A percentile compares a stretch with the other conserved stretches of the same genome.
phyloP scores from a whole-genome alignment of 2,797 vertebrate genomes.

The Mionectes olivaceus region DNA sequence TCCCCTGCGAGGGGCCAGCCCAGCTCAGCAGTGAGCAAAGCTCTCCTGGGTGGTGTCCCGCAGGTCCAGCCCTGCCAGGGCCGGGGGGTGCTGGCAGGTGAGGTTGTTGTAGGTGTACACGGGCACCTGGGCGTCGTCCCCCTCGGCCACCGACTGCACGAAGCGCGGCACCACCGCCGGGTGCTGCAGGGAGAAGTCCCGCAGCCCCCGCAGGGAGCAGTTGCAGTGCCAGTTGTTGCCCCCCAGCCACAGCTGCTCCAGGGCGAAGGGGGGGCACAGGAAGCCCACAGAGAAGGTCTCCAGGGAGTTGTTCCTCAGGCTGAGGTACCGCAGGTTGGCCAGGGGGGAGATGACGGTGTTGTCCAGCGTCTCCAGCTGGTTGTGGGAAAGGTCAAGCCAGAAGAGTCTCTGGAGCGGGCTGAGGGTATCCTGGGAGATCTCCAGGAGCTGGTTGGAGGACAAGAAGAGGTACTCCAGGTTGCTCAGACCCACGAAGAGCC shows the following conservation, averaged over 20 bases:
- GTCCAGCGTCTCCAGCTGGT: constrained; percentile 79
- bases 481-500: constrained; percentile 85
- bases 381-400: constrained; percentile 87
- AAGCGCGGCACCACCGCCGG: constrained; percentile 84
- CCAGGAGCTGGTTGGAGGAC: constrained; percentile 85
- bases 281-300: constrained; percentile 73
- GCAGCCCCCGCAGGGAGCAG: constrained; percentile 84
- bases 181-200: constrained; percentile 85
- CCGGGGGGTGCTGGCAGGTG: constrained; percentile 86
- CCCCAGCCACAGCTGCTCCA: constrained; percentile 92
- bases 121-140: constrained; percentile 84
- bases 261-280: constrained; percentile 73
- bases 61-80: constrained; percentile 85
- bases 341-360: constrained; percentile 79
- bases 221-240: constrained; percentile 94
- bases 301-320: constrained; percentile 86
- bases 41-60: constrained; percentile 83
- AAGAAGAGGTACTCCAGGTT: constrained; percentile 93
- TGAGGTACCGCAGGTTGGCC: constrained; percentile 86
- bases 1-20: neutral
- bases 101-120: constrained; percentile 92
- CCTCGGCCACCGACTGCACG: constrained; percentile 85
- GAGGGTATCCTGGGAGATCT: constrained; percentile 78
- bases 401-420: constrained; percentile 78
- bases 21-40: constrained; percentile 85